Evolutionary conservation across 2,113 vertebrate species (phyloP).

Genomic region (Anhinga anhinga): DNA sequence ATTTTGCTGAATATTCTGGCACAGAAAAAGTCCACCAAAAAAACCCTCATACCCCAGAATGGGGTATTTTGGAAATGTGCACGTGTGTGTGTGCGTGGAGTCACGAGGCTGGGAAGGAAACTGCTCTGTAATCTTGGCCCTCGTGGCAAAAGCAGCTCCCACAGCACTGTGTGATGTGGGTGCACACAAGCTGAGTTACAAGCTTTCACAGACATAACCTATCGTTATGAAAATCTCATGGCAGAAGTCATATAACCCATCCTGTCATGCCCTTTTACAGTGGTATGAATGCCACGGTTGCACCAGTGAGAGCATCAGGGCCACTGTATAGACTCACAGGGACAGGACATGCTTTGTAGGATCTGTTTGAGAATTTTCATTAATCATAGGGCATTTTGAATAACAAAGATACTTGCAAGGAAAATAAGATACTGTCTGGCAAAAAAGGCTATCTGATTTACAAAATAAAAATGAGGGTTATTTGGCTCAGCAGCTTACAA

Average conservation of each 20-base stretch:
- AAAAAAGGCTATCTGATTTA: background rate
- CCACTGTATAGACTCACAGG: rapidly evolving
- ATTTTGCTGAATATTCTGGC: background rate
- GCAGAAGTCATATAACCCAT: background rate
- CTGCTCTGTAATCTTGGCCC: slow-evolving; percentile 17
- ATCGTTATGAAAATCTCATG: background rate
- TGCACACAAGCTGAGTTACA: background rate
- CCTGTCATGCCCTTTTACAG: background rate
- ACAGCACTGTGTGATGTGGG: slow-evolving; percentile 39
- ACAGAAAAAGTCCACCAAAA: background rate
- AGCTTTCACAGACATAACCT: background rate
- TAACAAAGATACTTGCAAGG: background rate
- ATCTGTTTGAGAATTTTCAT: rapidly evolving
- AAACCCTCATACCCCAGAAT: rapidly evolving
- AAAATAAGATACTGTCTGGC: background rate
- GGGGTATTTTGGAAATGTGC: background rate
- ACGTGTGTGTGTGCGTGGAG: background rate
- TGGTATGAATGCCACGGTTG: rapidly evolving
- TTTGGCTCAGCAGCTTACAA: background rate
- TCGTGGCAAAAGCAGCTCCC: background rate
- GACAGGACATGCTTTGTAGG: background rate
- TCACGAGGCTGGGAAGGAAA: background rate
- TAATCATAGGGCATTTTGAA: background rate
- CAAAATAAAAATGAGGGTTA: background rate
- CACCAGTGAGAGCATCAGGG: rapidly evolving